Conservation (phyloP, 2,888 invertebrate species). For the Pseudanteris insignis region DNA sequence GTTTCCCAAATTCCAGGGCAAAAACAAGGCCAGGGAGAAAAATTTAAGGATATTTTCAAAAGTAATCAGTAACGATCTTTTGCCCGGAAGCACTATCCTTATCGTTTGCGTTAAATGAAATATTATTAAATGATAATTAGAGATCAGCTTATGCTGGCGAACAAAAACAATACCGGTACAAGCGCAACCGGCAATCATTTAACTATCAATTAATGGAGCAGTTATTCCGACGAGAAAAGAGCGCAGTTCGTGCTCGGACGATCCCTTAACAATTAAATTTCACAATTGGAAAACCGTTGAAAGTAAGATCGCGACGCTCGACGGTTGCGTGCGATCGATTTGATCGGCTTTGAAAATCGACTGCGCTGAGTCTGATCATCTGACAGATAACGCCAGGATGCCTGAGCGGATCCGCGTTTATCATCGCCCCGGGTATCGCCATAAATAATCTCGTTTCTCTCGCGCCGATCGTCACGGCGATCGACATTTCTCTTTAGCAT, state of each 20-base stretch:
- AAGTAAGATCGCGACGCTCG: constrained; percentile 2
- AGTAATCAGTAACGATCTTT: too few species aligned
- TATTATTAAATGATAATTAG: too few species aligned
- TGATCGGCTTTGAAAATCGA: background rate
- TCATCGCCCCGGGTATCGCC: constrained; percentile 13
- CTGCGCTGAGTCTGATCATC: too few species aligned
- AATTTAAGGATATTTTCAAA: too few species aligned
- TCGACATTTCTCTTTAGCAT: constrained; percentile 34
- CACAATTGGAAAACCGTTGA: constrained; percentile 7
- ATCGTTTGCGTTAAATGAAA: too few species aligned
- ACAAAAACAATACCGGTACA: too few species aligned
- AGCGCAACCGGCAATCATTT: constrained; percentile 3
- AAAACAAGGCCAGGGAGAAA: too few species aligned
- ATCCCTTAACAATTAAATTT: constrained; percentile 11
- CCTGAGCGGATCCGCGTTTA: constrained; percentile 1
- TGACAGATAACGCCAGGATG: constrained; percentile 5
- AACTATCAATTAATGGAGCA: constrained; percentile 4
- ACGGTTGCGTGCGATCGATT: background rate
- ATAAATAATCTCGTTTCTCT: too few species aligned
- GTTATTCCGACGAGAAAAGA: background rate
- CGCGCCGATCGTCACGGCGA: constrained; percentile 8
- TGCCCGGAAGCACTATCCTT: too few species aligned
- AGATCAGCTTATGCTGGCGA: too few species aligned
- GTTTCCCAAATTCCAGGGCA: too few species aligned
- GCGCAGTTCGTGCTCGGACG: background rate